Conservation (phyloP, 1,140 invertebrate genomes). For the Stenopsyche tienmushanensis region DNA sequence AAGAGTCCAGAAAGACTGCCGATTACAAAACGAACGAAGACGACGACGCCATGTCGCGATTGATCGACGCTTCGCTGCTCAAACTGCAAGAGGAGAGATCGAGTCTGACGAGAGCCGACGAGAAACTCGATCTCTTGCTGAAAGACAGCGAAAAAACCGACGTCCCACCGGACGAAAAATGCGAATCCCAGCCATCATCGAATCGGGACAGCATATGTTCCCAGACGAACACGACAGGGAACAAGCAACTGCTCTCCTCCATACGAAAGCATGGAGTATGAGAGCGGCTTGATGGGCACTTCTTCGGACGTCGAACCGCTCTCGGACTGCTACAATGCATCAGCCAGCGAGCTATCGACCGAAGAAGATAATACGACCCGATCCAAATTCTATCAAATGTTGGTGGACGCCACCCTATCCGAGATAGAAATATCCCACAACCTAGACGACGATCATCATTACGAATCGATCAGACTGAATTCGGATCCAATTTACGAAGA, state of each 20-base stretch:
- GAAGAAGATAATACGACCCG: constrained; percentile 61
- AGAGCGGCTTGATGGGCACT: constrained; percentile 53
- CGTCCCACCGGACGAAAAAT: constrained; percentile 18
- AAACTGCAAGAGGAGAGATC: constrained; percentile 54
- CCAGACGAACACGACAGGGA: constrained; percentile 24
- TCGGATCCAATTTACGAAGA: constrained; percentile 88
- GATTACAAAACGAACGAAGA: constrained; percentile 57
- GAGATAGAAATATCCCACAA: constrained; percentile 62
- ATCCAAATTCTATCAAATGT: constrained; percentile 68
- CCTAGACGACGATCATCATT: constrained; percentile 68
- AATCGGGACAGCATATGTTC: constrained; percentile 20
- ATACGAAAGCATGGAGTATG: constrained; percentile 60
- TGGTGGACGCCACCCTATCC: constrained; percentile 64
- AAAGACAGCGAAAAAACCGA: constrained; percentile 36
- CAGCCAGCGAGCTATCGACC: constrained; percentile 60
- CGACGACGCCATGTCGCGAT: constrained; percentile 59
- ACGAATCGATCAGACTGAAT: constrained; percentile 73
- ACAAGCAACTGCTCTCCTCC: constrained; percentile 56
- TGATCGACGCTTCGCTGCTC: constrained; percentile 59
- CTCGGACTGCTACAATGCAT: constrained; percentile 69
- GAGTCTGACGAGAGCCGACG: constrained; percentile 19
- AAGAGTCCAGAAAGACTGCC: constrained; percentile 56
- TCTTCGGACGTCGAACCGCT: constrained; percentile 56
- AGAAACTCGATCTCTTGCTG: constrained; percentile 23
- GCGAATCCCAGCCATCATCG: constrained; percentile 33